A percentile compares a stretch with the other conserved stretches of the same genome.
Evolutionary conservation across 2,113 vertebrate genomes (phyloP).

Genomic region (Odocoileus virginianus): DNA sequence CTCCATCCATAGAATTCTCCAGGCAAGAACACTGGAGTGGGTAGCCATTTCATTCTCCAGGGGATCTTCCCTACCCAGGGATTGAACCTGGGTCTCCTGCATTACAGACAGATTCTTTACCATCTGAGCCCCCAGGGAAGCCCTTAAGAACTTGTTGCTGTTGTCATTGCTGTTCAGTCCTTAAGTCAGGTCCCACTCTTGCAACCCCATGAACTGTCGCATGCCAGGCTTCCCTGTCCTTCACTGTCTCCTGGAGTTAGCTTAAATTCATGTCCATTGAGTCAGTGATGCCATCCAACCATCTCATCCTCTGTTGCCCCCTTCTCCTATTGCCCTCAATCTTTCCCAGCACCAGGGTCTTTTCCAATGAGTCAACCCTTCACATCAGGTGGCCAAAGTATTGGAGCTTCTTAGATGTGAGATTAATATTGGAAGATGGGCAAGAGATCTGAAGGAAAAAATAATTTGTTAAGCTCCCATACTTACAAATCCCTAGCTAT

Average conservation of each 20-base stretch:
- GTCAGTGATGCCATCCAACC: background rate
- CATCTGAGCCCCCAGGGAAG: background rate
- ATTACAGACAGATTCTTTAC: background rate
- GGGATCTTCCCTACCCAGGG: background rate
- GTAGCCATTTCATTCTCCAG: background rate
- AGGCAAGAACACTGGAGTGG: background rate
- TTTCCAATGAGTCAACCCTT: background rate
- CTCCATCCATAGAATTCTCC: background rate
- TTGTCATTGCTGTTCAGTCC: background rate
- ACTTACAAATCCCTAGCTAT: background rate
- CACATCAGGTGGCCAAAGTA: background rate
- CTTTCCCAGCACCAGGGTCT: background rate
- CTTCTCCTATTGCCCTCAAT: background rate
- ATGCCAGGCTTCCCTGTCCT: background rate
- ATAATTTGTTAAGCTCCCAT: background rate
- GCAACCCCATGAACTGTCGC: background rate
- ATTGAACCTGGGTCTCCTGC: background rate
- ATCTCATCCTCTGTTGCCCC: background rate
- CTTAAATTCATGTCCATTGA: background rate
- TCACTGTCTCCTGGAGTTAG: background rate
- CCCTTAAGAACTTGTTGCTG: background rate
- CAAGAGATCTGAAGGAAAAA: background rate
- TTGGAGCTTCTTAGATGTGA: background rate
- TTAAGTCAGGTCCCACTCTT: background rate
- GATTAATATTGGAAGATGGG: background rate